Percentiles rank a stretch among this genome's conserved stretches.
phyloP scores from a whole-genome alignment of 2,797 vertebrate genomes.

The Hyperoplus lanceolatus region DNA sequence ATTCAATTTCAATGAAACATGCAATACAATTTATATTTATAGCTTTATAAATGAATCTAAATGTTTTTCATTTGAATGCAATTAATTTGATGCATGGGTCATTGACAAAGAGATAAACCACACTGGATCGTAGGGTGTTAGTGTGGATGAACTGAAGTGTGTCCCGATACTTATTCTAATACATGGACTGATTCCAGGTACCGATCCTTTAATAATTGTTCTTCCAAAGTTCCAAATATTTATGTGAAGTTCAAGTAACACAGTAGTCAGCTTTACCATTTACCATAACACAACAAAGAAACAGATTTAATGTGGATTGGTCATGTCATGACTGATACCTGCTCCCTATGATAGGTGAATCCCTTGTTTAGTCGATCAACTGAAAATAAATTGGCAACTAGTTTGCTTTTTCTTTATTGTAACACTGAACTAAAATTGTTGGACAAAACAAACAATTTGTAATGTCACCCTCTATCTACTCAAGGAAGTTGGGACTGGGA shows the following conservation, averaged over 20 bases:
- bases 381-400: not conserved
- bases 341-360: not conserved
- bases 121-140: not conserved
- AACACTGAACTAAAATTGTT: not conserved
- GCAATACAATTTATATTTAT: not conserved
- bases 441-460: not conserved
- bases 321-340: not conserved
- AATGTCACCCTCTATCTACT: not conserved
- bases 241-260: not conserved
- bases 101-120: not conserved
- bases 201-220: too few species aligned
- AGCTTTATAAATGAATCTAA: not conserved
- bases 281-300: not conserved
- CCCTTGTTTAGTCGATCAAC: not conserved
- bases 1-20: not conserved
- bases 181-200: not conserved
- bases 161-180: not conserved
- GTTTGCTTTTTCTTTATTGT: not conserved
- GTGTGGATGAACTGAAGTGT: not conserved
- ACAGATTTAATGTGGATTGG: not conserved
- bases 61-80: not conserved
- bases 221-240: too few species aligned
- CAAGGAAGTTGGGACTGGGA: not conserved
- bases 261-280: not conserved
- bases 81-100: not conserved